Conservation (phyloP, 2,113 vertebrate genomes). For the Phrynosoma blainvillii region DNA sequence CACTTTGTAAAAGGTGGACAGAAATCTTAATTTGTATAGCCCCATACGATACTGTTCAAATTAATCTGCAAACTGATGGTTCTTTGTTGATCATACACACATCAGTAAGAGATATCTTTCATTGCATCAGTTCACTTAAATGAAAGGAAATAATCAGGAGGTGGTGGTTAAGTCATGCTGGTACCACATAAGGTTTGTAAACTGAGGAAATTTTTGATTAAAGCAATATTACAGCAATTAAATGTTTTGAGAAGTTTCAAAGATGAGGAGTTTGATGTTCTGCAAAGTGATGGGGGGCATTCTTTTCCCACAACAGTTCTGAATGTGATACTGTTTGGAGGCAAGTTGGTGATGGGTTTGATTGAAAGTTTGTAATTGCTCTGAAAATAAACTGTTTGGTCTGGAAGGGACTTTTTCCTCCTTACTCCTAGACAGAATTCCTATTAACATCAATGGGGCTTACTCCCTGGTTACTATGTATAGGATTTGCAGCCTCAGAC, state of each 20-base stretch:
- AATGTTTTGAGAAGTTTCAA: conserved; percentile 60
- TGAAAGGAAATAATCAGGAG: conserved; percentile 65
- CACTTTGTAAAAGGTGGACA: background rate
- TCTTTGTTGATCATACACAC: conserved; percentile 63
- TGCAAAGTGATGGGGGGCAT: conserved; percentile 37
- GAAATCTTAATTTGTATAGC: conserved; percentile 46
- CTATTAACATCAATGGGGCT: too few species aligned
- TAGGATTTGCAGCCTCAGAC: too few species aligned
- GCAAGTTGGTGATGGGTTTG: conserved; percentile 1
- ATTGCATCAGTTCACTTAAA: conserved; percentile 56
- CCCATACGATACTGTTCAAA: conserved; percentile 65
- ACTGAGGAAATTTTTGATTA: conserved; percentile 52
- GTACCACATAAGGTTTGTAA: conserved; percentile 61
- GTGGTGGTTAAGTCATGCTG: conserved; percentile 68
- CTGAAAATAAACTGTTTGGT: conserved; percentile 8
- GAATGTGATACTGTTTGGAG: background rate
- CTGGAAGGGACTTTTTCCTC: conserved; percentile 32
- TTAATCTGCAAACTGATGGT: conserved; percentile 69
- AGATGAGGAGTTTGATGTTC: conserved; percentile 1
- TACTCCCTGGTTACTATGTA: too few species aligned
- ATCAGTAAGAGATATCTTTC: conserved; percentile 58
- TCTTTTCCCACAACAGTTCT: conserved; percentile 22
- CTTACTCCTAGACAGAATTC: background rate
- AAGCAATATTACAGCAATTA: conserved; percentile 56
- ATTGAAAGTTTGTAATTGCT: conserved; percentile 29